phyloP scores from a whole-genome alignment of 1,140 invertebrate species.

The Adelges cooleyi region DNA sequence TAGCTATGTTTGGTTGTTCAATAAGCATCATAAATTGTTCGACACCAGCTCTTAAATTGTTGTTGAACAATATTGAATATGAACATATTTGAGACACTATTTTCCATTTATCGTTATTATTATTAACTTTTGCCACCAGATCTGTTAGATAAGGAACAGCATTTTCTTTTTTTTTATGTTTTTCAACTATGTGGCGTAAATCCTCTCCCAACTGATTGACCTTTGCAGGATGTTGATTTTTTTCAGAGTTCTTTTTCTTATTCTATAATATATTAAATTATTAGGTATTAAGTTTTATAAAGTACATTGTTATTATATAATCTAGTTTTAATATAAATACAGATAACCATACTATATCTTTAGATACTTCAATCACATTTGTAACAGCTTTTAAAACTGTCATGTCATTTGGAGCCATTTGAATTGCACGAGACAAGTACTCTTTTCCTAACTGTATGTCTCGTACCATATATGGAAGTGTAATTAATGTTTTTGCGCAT shows the following conservation, averaged over 20 bases:
- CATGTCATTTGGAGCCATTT: constrained; percentile 3
- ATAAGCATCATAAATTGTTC: background rate
- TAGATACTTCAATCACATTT: background rate
- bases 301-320: background rate
- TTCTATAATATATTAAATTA: background rate
- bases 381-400: background rate
- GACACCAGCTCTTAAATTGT: background rate
- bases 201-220: background rate
- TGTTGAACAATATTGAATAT: background rate
- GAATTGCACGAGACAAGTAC: background rate
- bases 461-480: constrained; percentile 5
- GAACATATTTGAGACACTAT: background rate
- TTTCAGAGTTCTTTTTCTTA: background rate
- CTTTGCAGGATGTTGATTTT: background rate
- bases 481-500: background rate
- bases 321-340: background rate
- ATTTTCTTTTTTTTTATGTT: background rate
- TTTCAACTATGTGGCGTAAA: background rate
- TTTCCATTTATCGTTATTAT: background rate
- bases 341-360: background rate
- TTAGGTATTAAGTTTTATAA: background rate
- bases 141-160: background rate
- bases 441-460: background rate
- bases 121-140: background rate
- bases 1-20: background rate